phyloP scores from a whole-genome alignment of 2,888 invertebrate species.

The Catocala sponsa region DNA sequence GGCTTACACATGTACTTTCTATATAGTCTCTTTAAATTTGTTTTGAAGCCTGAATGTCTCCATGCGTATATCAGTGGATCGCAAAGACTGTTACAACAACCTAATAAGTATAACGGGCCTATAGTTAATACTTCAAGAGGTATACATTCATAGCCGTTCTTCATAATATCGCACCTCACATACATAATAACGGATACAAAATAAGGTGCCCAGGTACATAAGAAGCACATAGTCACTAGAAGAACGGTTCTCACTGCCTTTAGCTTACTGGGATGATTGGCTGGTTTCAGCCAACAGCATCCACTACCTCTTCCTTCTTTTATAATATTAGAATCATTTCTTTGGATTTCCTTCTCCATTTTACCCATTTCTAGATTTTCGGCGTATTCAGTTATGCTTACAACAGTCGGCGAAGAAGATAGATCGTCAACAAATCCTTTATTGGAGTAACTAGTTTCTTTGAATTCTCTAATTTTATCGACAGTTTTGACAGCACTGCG shows the following conservation, averaged over 20 bases:
- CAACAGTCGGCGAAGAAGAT: slow-evolving; percentile 47
- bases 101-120: slow-evolving; percentile 87
- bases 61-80: slow-evolving; percentile 90
- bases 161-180: slow-evolving; percentile 78
- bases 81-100: slow-evolving; percentile 85
- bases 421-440: slow-evolving; percentile 66
- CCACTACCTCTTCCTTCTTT: slow-evolving; percentile 20
- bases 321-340: slow-evolving; percentile 14
- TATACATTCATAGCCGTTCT: slow-evolving; percentile 76
- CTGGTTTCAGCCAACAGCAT: slow-evolving; percentile 25
- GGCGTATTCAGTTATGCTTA: slow-evolving; percentile 49
- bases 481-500: slow-evolving; percentile 86
- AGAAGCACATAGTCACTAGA: slow-evolving; percentile 86
- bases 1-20: slow-evolving; percentile 59
- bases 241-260: slow-evolving; percentile 88
- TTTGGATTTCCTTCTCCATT: slow-evolving; percentile 29
- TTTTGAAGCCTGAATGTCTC: slow-evolving; percentile 89
- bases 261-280: slow-evolving; percentile 78
- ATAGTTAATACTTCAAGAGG: slow-evolving; percentile 84
- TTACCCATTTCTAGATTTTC: slow-evolving; percentile 36
- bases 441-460: slow-evolving; percentile 61
- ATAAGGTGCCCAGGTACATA: slow-evolving; percentile 89
- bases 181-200: slow-evolving; percentile 85
- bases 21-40: slow-evolving; percentile 73
- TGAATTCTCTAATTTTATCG: slow-evolving; percentile 76